Percentiles rank a stretch among this genome's conserved stretches.
These are phyloP conservation scores for Acronicta leporina DNA, from an alignment of 2,888 invertebrate genomes.

Conservation along the genomic window DNA sequence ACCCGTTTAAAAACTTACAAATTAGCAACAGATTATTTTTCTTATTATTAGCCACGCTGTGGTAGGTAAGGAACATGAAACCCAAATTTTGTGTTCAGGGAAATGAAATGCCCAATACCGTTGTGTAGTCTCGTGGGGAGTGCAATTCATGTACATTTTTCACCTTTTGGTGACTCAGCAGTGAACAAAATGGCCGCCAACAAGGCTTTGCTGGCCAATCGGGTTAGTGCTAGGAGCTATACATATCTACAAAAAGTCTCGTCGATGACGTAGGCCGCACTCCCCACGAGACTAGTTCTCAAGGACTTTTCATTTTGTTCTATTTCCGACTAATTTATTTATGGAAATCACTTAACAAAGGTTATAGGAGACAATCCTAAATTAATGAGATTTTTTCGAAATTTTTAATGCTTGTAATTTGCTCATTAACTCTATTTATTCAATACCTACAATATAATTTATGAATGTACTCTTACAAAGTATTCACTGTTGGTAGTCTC, in stretches of 20 bases:
- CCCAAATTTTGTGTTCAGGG: conserved; percentile 88
- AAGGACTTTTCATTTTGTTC: conserved; percentile 86
- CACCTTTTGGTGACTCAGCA: conserved; percentile 91
- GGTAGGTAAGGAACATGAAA: conserved; percentile 83
- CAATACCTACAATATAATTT: conserved; percentile 77
- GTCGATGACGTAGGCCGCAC: conserved; percentile 83
- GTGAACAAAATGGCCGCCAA: conserved; percentile 91
- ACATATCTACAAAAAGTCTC: conserved; percentile 81
- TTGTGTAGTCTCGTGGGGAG: conserved; percentile 90
- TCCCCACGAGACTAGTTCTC: conserved; percentile 87
- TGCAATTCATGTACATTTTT: conserved; percentile 90
- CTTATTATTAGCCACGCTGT: conserved; percentile 71
- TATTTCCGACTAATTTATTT: conserved; percentile 74
- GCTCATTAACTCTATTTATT: conserved; percentile 11
- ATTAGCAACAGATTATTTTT: conserved; percentile 65
- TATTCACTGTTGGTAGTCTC: conserved; percentile 85
- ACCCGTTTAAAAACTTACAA: conserved; percentile 40
- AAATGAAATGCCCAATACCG: conserved; percentile 90
- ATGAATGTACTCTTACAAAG: conserved; percentile 86
- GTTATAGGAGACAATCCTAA: conserved; percentile 10
- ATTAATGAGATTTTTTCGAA: conserved; percentile 23
- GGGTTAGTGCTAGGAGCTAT: conserved; percentile 72
- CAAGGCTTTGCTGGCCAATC: conserved; percentile 87
- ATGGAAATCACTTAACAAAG: conserved; percentile 50
- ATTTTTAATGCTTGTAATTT: conserved; percentile 7